Base-by-base conservation (phyloP, 1,140 invertebrate species). In the Harpegnathos saltator region DNA sequence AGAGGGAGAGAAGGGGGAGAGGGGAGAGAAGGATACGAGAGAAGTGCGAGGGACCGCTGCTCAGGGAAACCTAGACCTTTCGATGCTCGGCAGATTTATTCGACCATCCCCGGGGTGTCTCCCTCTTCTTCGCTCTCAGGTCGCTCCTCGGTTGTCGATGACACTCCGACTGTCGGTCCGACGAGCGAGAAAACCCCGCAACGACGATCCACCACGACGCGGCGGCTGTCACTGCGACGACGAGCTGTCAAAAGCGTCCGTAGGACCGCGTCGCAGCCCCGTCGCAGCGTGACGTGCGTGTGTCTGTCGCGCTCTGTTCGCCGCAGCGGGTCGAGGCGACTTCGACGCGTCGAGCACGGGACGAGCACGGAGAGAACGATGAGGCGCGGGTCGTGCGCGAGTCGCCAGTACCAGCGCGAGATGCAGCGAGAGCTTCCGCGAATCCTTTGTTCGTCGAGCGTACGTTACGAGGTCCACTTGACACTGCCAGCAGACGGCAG, bases 401-500 rank as follows among this genome's bases (percentile, higher is more conserved):
- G 22, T 5, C 29, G 7, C 38, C 3, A 44, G 38, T n/a, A n/a
- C n/a, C n/a, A n/a, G n/a, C n/a, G n/a, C 38, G 1, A 1, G 2
- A 48, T 33, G 15, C 54, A n/a, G n/a, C n/a, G n/a, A n/a, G n/a
- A n/a, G n/a, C 15, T 19, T 44, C 62, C 12, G 14, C 17, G 54
- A 0, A 87, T 89, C 72, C 89, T 91, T 90, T 90, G 90, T 91
- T 85, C 89, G 69, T 78, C 26, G 54, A 88, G 48, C 33, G 73
- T 62, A 71, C 66, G 50, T 22, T 81, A 50, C 63, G 59, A 66
- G 85, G 24, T 82, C 50, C 63, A 56, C 38, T 59, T 66, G 75
- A 68, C 48, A 78, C 73, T 54, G 75, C 62, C 44, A 90, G 89
- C 89, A 90, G 89, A 90, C 89, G 65, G 87, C 80, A 56, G 74